Conservation (phyloP, 2,797 vertebrate genomes). For the Malacoctenus gilli region DNA sequence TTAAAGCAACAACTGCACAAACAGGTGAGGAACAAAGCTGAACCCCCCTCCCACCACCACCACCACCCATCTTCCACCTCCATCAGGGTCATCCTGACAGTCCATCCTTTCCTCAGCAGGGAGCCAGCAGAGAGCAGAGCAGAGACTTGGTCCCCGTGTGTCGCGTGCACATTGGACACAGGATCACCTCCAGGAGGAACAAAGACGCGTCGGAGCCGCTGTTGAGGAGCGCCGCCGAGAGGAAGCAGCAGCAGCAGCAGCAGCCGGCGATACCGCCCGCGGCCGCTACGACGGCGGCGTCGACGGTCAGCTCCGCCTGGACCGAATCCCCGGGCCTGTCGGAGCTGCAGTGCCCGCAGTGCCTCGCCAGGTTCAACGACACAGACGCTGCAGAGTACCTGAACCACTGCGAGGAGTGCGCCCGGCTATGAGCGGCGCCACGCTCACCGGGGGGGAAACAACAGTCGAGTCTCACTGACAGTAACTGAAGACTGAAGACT, state of each 20-base stretch:
- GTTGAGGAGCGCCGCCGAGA: constrained; percentile 68
- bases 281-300: constrained; percentile 7
- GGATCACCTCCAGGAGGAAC: constrained; percentile 66
- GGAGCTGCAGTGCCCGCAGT: constrained; percentile 89
- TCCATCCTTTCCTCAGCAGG: constrained; percentile 46
- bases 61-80: too few species aligned
- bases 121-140: constrained; percentile 70
- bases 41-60: too few species aligned
- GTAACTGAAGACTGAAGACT: constrained; percentile 59
- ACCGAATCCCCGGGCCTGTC: constrained; percentile 66
- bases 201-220: constrained; percentile 67
- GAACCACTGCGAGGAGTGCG: constrained; percentile 89
- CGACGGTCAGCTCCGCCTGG: constrained; percentile 15
- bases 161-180: constrained; percentile 73
- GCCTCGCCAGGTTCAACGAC: constrained; percentile 83
- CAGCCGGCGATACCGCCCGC: not conserved
- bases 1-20: constrained; percentile 81
- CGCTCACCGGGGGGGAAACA: constrained; percentile 25
- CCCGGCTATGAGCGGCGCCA: constrained; percentile 71
- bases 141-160: constrained; percentile 70
- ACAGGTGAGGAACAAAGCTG: constrained; percentile 82
- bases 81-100: too few species aligned
- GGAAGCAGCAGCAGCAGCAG: constrained; percentile 44
- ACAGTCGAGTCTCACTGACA: constrained; percentile 40
- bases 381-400: constrained; percentile 84